Evolutionary conservation across 64 coral and sea anemone genomes (phyloP).

Genomic region (Dendronephthya gigantea): DNA sequence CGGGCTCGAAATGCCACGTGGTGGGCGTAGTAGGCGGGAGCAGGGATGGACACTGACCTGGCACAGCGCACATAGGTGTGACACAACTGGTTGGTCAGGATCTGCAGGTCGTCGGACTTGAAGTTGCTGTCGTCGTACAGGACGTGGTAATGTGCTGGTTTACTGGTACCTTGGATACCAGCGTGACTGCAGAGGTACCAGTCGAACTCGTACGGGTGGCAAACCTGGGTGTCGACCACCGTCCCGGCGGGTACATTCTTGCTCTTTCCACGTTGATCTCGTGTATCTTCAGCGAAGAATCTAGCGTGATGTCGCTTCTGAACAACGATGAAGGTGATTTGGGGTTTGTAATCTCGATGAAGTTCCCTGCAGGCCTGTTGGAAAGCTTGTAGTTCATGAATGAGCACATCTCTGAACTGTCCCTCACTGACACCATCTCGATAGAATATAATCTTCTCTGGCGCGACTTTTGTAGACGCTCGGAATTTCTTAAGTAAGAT

Average conservation of each 20-base stretch:
- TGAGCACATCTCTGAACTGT: constrained; percentile 63
- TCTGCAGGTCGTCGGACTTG: constrained; percentile 7
- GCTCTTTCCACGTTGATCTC: constrained; percentile 18
- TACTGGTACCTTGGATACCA: constrained; percentile 51
- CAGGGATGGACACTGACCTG: constrained; percentile 2
- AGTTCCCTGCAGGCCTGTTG: constrained; percentile 64
- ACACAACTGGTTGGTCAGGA: background rate
- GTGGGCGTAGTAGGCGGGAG: background rate
- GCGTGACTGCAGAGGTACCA: constrained; percentile 84
- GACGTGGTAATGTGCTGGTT: constrained; percentile 1
- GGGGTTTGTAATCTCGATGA: constrained; percentile 42
- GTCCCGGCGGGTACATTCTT: constrained; percentile 73
- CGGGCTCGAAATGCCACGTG: constrained; percentile 6
- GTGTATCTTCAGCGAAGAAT: constrained; percentile 33
- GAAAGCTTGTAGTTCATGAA: constrained; percentile 60
- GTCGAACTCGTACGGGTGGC: constrained; percentile 83
- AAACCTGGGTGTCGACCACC: constrained; percentile 66
- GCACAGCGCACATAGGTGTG: constrained; percentile 7
- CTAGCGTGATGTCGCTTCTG: constrained; percentile 76
- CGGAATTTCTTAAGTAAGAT: background rate
- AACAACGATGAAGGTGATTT: constrained; percentile 72
- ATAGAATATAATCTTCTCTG: constrained; percentile 59
- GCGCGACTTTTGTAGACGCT: background rate
- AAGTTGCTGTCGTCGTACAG: constrained; percentile 12
- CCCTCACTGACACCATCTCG: constrained; percentile 87